Percentiles rank a stretch among this genome's conserved stretches.
Evolutionary conservation across 2,888 invertebrate species (phyloP).

Genomic region (Watsonalla cultraria): DNA sequence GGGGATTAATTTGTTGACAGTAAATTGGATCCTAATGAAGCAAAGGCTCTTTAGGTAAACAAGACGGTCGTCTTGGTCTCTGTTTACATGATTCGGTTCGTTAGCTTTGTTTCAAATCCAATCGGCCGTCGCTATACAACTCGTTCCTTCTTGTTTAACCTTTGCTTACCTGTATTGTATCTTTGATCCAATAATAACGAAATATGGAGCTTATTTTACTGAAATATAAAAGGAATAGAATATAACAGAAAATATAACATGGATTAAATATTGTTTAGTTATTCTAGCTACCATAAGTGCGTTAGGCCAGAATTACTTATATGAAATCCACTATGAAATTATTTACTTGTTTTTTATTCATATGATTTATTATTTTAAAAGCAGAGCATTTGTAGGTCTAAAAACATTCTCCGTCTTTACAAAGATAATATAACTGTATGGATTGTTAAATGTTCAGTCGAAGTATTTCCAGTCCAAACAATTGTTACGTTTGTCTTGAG

Average conservation of each 20-base stretch:
- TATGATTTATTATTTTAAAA: too few species aligned
- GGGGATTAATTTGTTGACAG: constrained; percentile 76
- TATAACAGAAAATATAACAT: too few species aligned
- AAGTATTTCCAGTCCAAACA: background rate
- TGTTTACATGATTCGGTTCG: constrained; percentile 78
- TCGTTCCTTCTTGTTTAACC: constrained; percentile 8
- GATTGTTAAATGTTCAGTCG: too few species aligned
- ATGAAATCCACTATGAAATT: background rate
- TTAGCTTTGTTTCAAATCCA: constrained; percentile 77
- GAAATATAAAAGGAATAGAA: too few species aligned
- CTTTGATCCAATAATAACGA: background rate
- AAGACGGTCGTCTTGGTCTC: constrained; percentile 74
- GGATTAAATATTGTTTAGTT: background rate
- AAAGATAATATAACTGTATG: too few species aligned
- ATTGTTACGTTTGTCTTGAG: background rate
- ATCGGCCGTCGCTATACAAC: constrained; percentile 29
- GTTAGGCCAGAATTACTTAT: too few species aligned
- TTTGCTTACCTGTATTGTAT: constrained; percentile 3
- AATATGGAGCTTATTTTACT: background rate
- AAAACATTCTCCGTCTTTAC: too few species aligned
- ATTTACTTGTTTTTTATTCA: too few species aligned
- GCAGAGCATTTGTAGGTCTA: too few species aligned
- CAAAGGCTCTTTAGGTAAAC: constrained; percentile 78
- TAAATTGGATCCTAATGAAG: constrained; percentile 79
- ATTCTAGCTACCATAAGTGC: background rate